Conservation (phyloP, 2,888 invertebrate species). For the Pachycephus smyrnensis region DNA sequence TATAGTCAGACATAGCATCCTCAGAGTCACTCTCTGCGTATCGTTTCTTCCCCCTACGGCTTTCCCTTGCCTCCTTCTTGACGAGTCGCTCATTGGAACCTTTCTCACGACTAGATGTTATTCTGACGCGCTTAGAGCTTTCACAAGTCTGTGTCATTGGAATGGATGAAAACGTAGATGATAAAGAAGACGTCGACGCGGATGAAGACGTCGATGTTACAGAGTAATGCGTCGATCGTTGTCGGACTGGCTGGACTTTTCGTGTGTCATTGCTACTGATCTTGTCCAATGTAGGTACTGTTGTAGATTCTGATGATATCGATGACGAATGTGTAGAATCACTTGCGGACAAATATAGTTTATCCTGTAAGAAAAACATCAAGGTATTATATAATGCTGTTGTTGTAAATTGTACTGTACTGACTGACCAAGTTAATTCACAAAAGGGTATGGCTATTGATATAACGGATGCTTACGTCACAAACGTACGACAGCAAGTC, state of each 20-base stretch:
- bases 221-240: neutral
- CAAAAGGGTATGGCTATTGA: neutral
- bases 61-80: constrained; percentile 9
- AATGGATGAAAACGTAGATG: constrained; percentile 17
- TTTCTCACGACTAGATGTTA: neutral
- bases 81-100: neutral
- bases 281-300: neutral
- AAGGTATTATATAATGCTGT: neutral
- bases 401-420: neutral
- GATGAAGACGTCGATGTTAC: neutral
- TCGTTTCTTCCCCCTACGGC: constrained; percentile 32
- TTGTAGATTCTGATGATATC: constrained; percentile 26
- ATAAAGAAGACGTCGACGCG: neutral
- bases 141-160: neutral
- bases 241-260: neutral
- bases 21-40: constrained; percentile 41
- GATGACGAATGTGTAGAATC: constrained; percentile 44
- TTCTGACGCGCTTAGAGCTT: neutral
- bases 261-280: neutral
- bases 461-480: constrained; percentile 52
- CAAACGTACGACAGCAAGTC: constrained; percentile 63
- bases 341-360: constrained; percentile 13
- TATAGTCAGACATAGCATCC: constrained; percentile 60
- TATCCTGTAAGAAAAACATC: constrained; percentile 44
- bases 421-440: neutral